Evolutionary conservation across 2,113 vertebrate genomes (phyloP).

Genomic region (Stigmatopora argus): DNA sequence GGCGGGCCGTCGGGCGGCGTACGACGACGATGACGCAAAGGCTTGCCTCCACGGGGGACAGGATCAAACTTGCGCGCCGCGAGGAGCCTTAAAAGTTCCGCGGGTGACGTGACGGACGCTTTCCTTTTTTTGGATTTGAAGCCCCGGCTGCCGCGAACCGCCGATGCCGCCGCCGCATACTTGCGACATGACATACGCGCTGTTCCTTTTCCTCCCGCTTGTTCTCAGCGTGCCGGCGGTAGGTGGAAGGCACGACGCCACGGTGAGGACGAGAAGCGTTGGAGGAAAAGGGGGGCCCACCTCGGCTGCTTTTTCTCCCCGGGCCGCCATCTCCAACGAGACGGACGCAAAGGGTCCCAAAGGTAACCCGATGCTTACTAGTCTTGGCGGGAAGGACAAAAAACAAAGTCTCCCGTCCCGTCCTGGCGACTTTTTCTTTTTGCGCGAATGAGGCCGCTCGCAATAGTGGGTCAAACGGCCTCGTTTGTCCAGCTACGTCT

Average conservation of each 20-base stretch:
- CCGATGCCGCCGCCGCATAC: constrained; percentile 1
- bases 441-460: too few species aligned
- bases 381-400: too few species aligned
- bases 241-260: constrained; percentile 17
- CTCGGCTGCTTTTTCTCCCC: background rate
- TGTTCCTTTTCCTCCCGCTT: constrained; percentile 39
- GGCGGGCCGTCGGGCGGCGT: background rate
- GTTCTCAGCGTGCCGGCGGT: constrained; percentile 46
- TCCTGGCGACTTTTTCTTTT: too few species aligned
- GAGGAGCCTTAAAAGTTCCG: constrained; percentile 31
- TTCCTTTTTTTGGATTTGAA: background rate
- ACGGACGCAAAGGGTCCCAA: constrained; percentile 24
- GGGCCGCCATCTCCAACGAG: constrained; percentile 17
- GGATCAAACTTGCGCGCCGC: constrained; percentile 46
- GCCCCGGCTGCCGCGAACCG: background rate
- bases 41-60: constrained; percentile 53
- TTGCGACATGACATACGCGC: constrained; percentile 19
- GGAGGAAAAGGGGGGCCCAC: background rate
- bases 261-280: background rate
- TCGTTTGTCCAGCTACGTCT: too few species aligned
- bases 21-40: constrained; percentile 60
- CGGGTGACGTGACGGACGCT: constrained; percentile 52
- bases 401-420: too few species aligned
- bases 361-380: constrained; percentile 43
- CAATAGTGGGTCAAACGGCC: too few species aligned